Percentiles rank a stretch among this genome's conserved stretches.
Conservation (phyloP, 2,888 invertebrate genomes). For the Gibbula magus region DNA sequence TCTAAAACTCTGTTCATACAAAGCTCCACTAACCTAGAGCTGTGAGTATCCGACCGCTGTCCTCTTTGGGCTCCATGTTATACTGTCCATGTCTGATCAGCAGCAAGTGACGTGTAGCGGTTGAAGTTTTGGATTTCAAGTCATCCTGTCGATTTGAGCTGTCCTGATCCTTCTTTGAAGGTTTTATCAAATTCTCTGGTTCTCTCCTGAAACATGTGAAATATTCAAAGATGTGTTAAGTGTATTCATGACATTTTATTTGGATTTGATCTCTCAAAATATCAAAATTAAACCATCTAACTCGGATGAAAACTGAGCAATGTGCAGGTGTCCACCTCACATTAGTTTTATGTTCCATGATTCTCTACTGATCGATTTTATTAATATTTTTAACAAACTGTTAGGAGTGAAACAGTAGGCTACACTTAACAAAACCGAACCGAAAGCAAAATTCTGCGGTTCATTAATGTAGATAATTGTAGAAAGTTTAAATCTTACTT, state of each 20-base stretch:
- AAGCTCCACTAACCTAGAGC: no score
- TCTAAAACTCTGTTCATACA: neutral
- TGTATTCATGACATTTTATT: neutral
- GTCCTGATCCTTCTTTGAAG: slow-evolving; percentile 73
- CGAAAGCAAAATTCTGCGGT: no score
- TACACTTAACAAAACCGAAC: no score
- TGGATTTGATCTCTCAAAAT: neutral
- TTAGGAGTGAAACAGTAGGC: no score
- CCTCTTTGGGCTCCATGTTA: slow-evolving; percentile 81
- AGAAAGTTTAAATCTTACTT: no score
- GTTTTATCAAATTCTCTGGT: slow-evolving; percentile 83
- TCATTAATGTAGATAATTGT: no score
- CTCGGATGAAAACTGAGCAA: no score
- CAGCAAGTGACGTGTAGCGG: slow-evolving; percentile 87
- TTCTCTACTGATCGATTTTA: no score
- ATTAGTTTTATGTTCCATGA: no score
- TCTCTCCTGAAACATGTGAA: slow-evolving; percentile 80
- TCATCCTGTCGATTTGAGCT: slow-evolving; percentile 44
- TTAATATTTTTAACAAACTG: no score
- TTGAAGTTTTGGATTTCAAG: slow-evolving; percentile 76
- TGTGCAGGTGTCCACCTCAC: no score
- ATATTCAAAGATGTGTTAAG: neutral
- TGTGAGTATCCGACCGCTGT: neutral
- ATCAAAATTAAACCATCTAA: no score
- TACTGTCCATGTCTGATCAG: slow-evolving; percentile 97